A percentile compares a stretch with the other conserved stretches of the same genome.
Conservation (phyloP, 1,140 invertebrate species). For the Dinoponera quadriceps region DNA sequence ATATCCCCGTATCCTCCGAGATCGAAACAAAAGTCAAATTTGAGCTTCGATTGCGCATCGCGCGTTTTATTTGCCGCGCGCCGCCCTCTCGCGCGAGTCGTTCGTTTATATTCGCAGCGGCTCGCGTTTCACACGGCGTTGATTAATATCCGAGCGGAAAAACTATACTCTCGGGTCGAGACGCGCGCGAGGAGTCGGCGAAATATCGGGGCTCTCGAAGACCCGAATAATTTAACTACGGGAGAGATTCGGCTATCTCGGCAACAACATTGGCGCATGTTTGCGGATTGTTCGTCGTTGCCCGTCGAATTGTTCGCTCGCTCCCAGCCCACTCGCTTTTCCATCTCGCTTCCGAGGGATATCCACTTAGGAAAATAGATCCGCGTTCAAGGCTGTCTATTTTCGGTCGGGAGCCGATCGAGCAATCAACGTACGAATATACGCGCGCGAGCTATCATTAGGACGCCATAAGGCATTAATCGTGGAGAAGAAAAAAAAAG, state of each 20-base stretch:
- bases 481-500: constrained; percentile 18
- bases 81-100: neutral
- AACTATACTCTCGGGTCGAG: too few species aligned
- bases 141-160: too few species aligned
- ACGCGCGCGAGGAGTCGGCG: too few species aligned
- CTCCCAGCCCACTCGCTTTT: neutral
- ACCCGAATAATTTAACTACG: too few species aligned
- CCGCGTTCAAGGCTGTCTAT: constrained; percentile 49
- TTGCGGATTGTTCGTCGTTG: neutral
- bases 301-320: neutral
- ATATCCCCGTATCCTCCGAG: constrained; percentile 65
- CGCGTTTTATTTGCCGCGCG: constrained; percentile 18
- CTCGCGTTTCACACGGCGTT: too few species aligned
- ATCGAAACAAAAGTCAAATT: constrained; percentile 65
- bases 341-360: constrained; percentile 34
- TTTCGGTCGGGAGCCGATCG: constrained; percentile 29
- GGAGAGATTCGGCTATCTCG: too few species aligned
- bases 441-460: constrained; percentile 24
- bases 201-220: too few species aligned
- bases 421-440: constrained; percentile 12
- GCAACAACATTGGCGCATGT: too few species aligned
- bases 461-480: constrained; percentile 45
- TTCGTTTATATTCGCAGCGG: too few species aligned
- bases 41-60: neutral
- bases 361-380: constrained; percentile 33